phyloP scores from a whole-genome alignment of 2,113 vertebrate species.

The Anser brachyrhynchus region DNA sequence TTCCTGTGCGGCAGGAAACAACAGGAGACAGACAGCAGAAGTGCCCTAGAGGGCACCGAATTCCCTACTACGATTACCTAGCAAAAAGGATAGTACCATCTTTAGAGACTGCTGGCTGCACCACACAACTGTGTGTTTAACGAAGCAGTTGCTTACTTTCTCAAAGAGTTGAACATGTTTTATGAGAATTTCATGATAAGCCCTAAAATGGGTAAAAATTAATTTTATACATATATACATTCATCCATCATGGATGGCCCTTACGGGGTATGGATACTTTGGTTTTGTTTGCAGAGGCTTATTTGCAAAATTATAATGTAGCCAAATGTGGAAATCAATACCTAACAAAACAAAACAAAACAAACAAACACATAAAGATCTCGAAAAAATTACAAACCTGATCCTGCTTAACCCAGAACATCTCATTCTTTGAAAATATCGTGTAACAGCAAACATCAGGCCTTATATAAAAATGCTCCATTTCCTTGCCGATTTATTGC shows the following conservation, averaged over 20 bases:
- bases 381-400: not conserved
- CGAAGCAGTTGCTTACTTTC: not conserved
- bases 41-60: not conserved
- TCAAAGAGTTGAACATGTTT: not conserved
- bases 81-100: not conserved
- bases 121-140: not conserved
- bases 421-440: not conserved
- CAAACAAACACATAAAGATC: not conserved
- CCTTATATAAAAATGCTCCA: not conserved
- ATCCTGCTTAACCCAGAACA: not conserved
- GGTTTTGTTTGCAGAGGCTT: not conserved
- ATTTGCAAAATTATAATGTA: not conserved
- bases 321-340: not conserved
- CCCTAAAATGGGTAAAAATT: not conserved
- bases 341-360: not conserved
- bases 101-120: not conserved
- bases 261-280: not conserved
- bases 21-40: not conserved
- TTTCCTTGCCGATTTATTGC: not conserved
- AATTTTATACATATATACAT: not conserved
- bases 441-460: fast-evolving
- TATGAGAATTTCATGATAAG: not conserved
- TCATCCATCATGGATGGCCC: not conserved
- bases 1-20: not conserved
- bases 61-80: not conserved